Evolutionary conservation across 2,888 invertebrate genomes (phyloP).

Genomic region (Melitaea athalia): DNA sequence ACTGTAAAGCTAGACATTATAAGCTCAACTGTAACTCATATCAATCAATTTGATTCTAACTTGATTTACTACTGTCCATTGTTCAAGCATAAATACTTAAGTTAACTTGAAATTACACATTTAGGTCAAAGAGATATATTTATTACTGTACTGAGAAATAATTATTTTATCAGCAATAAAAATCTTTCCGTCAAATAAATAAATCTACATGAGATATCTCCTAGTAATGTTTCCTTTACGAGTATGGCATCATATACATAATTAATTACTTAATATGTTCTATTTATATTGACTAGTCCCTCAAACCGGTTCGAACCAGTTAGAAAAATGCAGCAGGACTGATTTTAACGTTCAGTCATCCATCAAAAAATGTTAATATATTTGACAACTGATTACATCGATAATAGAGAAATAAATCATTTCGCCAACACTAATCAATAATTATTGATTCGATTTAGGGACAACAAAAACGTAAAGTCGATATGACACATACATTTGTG

Average conservation of each 20-base stretch:
- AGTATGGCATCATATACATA: constrained; percentile 14
- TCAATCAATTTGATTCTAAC: background rate
- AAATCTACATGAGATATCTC: background rate
- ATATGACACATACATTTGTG: constrained; percentile 26
- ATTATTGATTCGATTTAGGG: constrained; percentile 20
- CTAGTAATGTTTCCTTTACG: background rate
- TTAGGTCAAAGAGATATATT: background rate
- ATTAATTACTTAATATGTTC: constrained; percentile 20
- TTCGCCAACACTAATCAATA: constrained; percentile 9
- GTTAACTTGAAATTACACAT: background rate
- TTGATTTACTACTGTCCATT: background rate
- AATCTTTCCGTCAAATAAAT: background rate
- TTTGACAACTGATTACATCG: background rate
- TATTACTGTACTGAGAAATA: too few species aligned
- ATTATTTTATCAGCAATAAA: constrained; percentile 1
- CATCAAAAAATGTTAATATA: background rate
- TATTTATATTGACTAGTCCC: constrained; percentile 16
- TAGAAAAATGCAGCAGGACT: constrained; percentile 21
- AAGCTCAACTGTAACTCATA: background rate
- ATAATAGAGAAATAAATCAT: constrained; percentile 30
- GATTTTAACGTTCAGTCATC: constrained; percentile 15
- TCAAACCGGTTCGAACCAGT: constrained; percentile 18
- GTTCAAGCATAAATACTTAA: background rate
- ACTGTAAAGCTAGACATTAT: background rate
- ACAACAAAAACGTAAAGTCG: constrained; percentile 12